A percentile compares a stretch with the other conserved stretches of the same genome.
Evolutionary conservation across 2,888 invertebrate genomes (phyloP).

Genomic region (Andrena flavipes): DNA sequence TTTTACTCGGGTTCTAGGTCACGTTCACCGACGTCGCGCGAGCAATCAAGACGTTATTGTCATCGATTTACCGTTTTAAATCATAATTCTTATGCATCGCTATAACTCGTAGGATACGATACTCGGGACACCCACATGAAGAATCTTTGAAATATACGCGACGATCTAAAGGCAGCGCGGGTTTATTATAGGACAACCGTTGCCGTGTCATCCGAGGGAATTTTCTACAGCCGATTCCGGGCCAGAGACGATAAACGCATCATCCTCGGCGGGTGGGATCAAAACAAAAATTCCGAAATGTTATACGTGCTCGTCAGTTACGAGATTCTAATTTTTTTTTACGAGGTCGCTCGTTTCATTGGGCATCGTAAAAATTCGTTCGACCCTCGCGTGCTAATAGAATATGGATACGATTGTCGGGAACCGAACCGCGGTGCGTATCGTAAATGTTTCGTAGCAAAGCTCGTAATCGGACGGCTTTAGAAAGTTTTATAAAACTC

Average conservation of each 20-base stretch:
- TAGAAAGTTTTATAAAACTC: conserved; percentile 87
- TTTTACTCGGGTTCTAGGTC: conserved; percentile 16
- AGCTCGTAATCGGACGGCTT: conserved; percentile 68
- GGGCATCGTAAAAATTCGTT: conserved; percentile 16
- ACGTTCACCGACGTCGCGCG: background rate
- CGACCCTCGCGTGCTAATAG: background rate
- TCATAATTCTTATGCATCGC: conserved; percentile 34
- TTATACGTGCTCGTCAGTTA: conserved; percentile 71
- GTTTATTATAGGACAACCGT: conserved; percentile 18
- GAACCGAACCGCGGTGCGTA: conserved; percentile 3
- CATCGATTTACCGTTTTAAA: conserved; percentile 36
- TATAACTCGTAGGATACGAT: conserved; percentile 35
- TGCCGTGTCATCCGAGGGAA: background rate
- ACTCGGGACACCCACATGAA: conserved; percentile 58
- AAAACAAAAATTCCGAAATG: conserved; percentile 51
- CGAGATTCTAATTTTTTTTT: conserved; percentile 77
- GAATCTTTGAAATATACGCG: conserved; percentile 55
- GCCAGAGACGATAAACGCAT: background rate
- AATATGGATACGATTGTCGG: conserved; percentile 28
- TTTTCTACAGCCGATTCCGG: background rate
- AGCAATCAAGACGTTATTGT: background rate
- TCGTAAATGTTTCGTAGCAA: conserved; percentile 51
- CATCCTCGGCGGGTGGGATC: background rate
- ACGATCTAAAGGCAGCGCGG: conserved; percentile 17
- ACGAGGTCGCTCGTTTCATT: conserved; percentile 67